Percentiles rank a stretch among this genome's conserved stretches.
phyloP scores from a whole-genome alignment of 2,113 vertebrate genomes.

The Cynoglossus semilaevis region DNA sequence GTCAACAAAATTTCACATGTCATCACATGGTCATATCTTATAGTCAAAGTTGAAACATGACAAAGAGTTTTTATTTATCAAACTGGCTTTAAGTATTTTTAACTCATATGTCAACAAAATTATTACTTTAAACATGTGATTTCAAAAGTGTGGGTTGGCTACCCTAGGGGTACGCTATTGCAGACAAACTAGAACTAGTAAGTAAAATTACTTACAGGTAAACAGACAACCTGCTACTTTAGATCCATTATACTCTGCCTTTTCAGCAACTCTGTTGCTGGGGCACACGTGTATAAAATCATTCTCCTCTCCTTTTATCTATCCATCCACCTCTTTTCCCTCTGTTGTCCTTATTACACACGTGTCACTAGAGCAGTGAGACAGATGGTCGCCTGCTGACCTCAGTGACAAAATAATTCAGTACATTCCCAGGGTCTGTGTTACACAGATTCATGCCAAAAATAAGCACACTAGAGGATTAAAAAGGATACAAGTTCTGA shows the following conservation, averaged over 20 bases:
- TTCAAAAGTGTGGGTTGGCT: too few relatives aligned
- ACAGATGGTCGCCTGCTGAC: slow-evolving; percentile 71
- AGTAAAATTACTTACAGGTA: too few relatives aligned
- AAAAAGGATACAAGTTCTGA: slow-evolving; percentile 9
- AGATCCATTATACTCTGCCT: slow-evolving; percentile 30
- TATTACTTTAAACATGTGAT: too few relatives aligned
- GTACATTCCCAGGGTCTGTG: slow-evolving; percentile 20
- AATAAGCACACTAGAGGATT: slow-evolving; percentile 3
- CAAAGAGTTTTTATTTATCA: too few relatives aligned
- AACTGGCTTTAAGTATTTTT: too few relatives aligned
- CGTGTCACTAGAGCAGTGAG: slow-evolving; percentile 61
- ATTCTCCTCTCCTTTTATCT: slow-evolving; percentile 28
- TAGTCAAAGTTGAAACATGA: too few relatives aligned
- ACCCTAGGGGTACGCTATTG: too few relatives aligned
- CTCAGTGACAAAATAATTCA: slow-evolving; percentile 45
- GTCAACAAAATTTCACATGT: too few relatives aligned
- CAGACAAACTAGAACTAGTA: too few relatives aligned
- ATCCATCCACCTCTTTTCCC: slow-evolving; percentile 26
- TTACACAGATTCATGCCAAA: slow-evolving; percentile 3
- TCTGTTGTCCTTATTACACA: slow-evolving; percentile 60
- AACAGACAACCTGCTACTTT: slow-evolving; percentile 13
- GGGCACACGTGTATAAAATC: slow-evolving; percentile 44
- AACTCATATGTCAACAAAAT: too few relatives aligned
- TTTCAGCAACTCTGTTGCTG: slow-evolving; percentile 36
- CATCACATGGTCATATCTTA: too few relatives aligned